Evolutionary conservation across 2,113 vertebrate species (phyloP), one percentile per base, ranked within the genome.

Genomic region (Oryzias melastigma): DNA sequence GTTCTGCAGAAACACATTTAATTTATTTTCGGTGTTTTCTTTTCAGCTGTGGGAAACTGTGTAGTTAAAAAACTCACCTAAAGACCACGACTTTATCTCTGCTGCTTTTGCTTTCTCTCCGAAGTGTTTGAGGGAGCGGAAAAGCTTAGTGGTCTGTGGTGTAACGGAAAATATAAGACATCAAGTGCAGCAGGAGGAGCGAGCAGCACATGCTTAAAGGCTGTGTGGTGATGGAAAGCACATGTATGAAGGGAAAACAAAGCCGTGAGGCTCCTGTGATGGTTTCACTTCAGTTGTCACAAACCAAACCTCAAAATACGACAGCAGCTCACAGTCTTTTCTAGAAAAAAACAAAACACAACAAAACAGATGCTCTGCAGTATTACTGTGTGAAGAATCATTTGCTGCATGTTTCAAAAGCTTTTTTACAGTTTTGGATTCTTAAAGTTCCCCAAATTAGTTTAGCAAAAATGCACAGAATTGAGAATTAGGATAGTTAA

Each of bases 71-170:
- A 12, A 0, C 18, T 10, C 14, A 17, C 22, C 22, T 22, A 22
- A 16, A 17, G n/a, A 19, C 7, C n/a, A 19, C 17, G n/a, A 18
- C 10, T 47, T 19, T 10, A 13, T 14, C 46, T 47, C 4, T 47
- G 6, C 44, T 47, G 46, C 46, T 47, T 47, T 47, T 47, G 16
- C 10, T 47, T 17, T 47, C 46, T 47, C 46, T 47, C 5, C 52
- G 53, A 19, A 46, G 62, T 42, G 2, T 48, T 25, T 64, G 58
- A 35, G 67, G 42, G 61, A 65, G 27, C 12, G 45, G 75, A 81
- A 78, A 68, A 27, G 19, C 27, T 53, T 15, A 1, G 47, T 57
- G 53, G 51, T 65, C 58, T 83, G 70, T 75, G 74, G 76, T 77
- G 25, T 70, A 71, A 81, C 61, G 35, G 62, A 68, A 62, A 61